Conservation (phyloP, 2,888 invertebrate genomes). For the Limnephilus rhombicus region DNA sequence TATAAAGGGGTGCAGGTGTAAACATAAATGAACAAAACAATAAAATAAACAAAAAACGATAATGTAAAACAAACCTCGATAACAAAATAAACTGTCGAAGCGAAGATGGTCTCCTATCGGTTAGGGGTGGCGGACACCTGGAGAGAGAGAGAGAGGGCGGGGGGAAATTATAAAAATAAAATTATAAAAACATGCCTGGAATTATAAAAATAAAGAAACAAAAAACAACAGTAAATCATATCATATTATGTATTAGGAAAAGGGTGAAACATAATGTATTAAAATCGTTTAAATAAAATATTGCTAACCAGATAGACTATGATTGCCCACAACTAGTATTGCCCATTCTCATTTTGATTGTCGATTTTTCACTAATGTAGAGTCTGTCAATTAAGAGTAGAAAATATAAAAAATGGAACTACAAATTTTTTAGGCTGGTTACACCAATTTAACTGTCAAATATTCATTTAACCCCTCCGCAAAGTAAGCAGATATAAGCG, state of each 20-base stretch:
- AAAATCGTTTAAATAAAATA: no score
- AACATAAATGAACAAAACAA: conserved; percentile 39
- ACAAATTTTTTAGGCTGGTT: no score
- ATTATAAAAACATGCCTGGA: conserved; percentile 9
- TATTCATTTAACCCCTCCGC: no score
- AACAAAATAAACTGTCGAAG: conserved; percentile 59
- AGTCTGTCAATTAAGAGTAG: no score
- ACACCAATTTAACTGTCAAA: no score
- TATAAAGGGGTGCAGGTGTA: conserved; percentile 39
- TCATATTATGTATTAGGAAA: neutral
- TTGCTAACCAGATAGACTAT: no score
- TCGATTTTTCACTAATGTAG: no score
- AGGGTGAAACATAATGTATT: no score
- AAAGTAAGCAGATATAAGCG: no score
- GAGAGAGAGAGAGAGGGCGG: neutral
- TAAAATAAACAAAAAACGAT: conserved; percentile 26
- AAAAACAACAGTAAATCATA: neutral
- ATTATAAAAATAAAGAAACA: neutral
- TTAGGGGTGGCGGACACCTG: conserved; percentile 47
- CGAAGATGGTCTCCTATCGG: conserved; percentile 33
- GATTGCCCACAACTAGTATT: no score
- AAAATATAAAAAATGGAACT: no score
- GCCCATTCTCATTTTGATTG: no score
- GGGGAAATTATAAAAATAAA: conserved; percentile 29
- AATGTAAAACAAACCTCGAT: conserved; percentile 61